Evolutionary conservation across 2,113 vertebrate species (phyloP).

Genomic region (Crypturellus undulatus): DNA sequence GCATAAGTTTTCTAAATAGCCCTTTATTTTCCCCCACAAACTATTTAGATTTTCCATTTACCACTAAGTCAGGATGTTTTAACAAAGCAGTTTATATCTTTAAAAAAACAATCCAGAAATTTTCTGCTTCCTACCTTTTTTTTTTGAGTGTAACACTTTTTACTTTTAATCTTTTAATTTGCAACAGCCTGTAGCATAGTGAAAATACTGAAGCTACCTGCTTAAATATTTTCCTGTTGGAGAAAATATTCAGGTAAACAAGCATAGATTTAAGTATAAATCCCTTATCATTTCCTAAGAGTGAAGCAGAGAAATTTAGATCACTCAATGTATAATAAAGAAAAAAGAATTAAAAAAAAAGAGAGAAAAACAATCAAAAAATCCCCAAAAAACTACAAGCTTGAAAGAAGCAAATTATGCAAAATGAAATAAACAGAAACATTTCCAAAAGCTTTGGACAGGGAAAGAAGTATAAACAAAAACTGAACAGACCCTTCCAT

Average conservation of each 20-base stretch:
- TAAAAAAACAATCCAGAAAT: neutral
- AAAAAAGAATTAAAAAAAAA: too few relatives aligned
- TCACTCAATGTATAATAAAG: neutral
- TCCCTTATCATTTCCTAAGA: neutral
- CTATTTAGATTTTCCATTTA: neutral
- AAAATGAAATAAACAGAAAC: neutral
- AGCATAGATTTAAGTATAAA: neutral
- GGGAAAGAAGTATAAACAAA: constrained; percentile 2
- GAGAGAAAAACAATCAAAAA: too few relatives aligned
- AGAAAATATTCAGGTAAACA: neutral
- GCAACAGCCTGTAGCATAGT: neutral
- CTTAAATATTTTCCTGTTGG: neutral
- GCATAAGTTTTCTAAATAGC: neutral
- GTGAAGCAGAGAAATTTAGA: neutral
- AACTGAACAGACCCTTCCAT: constrained; percentile 9
- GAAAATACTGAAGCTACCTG: neutral
- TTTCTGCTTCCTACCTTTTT: neutral
- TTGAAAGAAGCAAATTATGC: neutral
- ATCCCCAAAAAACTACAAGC: neutral
- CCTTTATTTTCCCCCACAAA: neutral
- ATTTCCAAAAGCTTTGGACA: neutral
- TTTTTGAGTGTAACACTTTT: neutral
- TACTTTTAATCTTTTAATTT: neutral
- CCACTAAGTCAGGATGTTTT: neutral
- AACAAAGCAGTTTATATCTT: neutral